Percentiles rank a stretch among this genome's conserved stretches.
Conservation (phyloP, 1,140 invertebrate species). For the Grapholita molesta region DNA sequence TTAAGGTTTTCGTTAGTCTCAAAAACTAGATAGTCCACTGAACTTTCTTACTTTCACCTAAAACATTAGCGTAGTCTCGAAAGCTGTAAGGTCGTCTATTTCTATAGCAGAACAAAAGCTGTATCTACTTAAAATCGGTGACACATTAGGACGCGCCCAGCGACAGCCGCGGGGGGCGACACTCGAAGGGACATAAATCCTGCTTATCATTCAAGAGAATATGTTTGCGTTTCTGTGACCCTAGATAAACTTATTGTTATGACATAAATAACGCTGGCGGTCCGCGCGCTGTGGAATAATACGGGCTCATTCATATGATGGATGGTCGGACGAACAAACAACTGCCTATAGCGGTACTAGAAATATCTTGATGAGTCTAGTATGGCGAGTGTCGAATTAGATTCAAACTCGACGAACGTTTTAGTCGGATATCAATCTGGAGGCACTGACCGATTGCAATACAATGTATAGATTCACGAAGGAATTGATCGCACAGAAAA, state of each 20-base stretch:
- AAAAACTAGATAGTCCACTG: too few species aligned
- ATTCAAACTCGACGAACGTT: neutral
- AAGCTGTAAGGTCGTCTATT: too few species aligned
- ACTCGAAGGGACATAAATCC: slow-evolving; percentile 59
- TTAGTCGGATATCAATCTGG: neutral
- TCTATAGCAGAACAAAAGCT: neutral
- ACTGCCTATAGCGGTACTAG: neutral
- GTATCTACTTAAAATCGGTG: neutral
- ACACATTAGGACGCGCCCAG: neutral
- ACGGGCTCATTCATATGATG: slow-evolving; percentile 36
- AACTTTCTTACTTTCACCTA: too few species aligned
- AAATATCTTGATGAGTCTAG: slow-evolving; percentile 17
- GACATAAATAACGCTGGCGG: slow-evolving; percentile 59
- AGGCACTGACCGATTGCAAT: neutral
- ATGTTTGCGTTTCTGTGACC: slow-evolving; percentile 59
- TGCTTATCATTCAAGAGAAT: slow-evolving; percentile 44
- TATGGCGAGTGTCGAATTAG: neutral
- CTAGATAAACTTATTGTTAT: slow-evolving; percentile 67
- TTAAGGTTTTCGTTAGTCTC: too few species aligned
- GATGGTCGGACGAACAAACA: slow-evolving; percentile 1
- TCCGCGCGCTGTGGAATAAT: slow-evolving; percentile 58
- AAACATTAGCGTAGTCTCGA: too few species aligned
- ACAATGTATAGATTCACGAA: neutral
- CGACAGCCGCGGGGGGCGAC: slow-evolving; percentile 44
- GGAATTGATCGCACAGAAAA: too few species aligned